Percentiles rank a stretch among this genome's conserved stretches.
Conservation (phyloP, 2,888 invertebrate genomes). For the Idaea aversata region DNA sequence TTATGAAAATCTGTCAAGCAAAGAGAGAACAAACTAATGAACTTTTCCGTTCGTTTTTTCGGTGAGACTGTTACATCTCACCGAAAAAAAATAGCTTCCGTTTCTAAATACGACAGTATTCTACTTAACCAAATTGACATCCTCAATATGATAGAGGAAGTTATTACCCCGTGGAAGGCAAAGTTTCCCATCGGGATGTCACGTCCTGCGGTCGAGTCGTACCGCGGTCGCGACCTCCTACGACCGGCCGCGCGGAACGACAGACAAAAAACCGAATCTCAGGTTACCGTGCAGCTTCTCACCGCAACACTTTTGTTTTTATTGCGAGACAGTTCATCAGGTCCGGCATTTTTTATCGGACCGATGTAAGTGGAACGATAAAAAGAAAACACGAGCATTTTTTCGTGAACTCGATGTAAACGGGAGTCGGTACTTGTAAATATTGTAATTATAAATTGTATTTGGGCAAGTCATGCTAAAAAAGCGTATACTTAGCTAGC, state of each 20-base stretch:
- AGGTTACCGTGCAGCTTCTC: constrained; percentile 55
- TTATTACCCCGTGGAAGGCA: constrained; percentile 39
- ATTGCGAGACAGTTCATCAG: constrained; percentile 57
- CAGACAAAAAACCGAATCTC: constrained; percentile 55
- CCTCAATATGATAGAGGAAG: constrained; percentile 40
- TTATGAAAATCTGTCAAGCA: too few species aligned
- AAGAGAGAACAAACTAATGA: too few species aligned
- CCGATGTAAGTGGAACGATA: constrained; percentile 28
- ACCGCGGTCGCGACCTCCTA: constrained; percentile 55
- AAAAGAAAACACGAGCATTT: constrained; percentile 27
- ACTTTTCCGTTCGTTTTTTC: too few species aligned
- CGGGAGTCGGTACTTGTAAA: constrained; percentile 12
- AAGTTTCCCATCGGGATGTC: constrained; percentile 57
- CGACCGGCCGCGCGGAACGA: constrained; percentile 40
- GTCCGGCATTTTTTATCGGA: constrained; percentile 34
- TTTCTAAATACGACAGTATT: background rate
- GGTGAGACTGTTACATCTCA: too few species aligned
- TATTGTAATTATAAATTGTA: constrained; percentile 11
- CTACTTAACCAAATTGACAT: background rate
- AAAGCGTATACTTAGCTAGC: background rate
- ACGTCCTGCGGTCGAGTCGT: constrained; percentile 51
- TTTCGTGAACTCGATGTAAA: constrained; percentile 23
- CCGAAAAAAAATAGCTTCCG: background rate
- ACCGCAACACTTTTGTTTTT: constrained; percentile 50
- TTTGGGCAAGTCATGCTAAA: constrained; percentile 1